Base-by-base conservation (phyloP, 2,113 vertebrate species). In the Oostethus manadensis region DNA sequence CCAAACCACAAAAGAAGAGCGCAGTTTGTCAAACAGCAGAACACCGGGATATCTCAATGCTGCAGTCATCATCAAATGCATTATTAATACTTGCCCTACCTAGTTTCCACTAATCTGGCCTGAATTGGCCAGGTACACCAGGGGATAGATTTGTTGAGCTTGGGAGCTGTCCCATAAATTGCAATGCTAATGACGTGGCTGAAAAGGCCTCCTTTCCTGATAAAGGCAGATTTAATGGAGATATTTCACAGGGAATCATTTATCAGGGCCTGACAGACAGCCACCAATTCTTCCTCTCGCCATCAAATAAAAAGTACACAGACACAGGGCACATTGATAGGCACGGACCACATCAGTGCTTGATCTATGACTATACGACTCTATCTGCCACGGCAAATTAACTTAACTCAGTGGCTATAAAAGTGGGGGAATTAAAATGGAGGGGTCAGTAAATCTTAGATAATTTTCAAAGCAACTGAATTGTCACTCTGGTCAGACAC, bases 221-320 rank as follows among this genome's bases (percentile, higher is more conserved):
- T 86, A 83, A 84, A 87, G 80, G 66, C 76, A 78, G 88, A 87
- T 91, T 90, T 90, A 88, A 91, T 88, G 85, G 84, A 89, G 89
- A 90, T 89, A 87, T 88, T 88, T 83, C 72, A 77, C 76, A 76
- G 66, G 60, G 73, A 82, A 84, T 83, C 85, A 87, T 91, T 90
- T 91, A 91, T 91, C 90, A 90, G 86, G 60, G 18, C n/a, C 81
- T 82, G 89, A 88, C 90, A 91, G 89, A 65, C 84, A 50, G 69
- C 45, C 44, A 56, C 42, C 13, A 21, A 63, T 56, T 38, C 59
- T 53, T 59, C 2, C 13, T 42, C 17, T 10, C 35, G 35, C 17
- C 7, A 15, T 20, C 1, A 43, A 54, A 76, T 62, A 59, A 54
- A 58, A 35, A 55, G 17, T 42, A 68, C 64, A 51, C 60, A 53